These are phyloP conservation scores for Hypanus sabinus DNA, from an alignment of 2,113 vertebrate species.

Conservation along the genomic window DNA sequence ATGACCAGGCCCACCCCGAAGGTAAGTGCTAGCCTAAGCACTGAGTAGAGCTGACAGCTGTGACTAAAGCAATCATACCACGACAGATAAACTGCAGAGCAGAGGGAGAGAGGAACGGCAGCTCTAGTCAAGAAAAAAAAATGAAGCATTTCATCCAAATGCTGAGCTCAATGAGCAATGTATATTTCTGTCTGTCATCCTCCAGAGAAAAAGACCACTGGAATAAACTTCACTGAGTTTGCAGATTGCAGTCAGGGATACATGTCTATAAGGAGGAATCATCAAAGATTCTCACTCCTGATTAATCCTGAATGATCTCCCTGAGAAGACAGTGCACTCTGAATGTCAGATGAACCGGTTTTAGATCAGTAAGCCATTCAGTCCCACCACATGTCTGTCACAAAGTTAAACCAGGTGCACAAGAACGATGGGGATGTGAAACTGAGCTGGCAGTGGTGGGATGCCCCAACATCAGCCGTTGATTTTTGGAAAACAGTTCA, in stretches of 20 bases:
- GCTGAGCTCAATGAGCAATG: not conserved
- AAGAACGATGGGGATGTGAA: not conserved
- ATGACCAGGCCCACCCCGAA: not conserved
- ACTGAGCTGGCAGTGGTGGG: not conserved
- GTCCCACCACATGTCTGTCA: too few species aligned
- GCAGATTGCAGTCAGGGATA: not conserved
- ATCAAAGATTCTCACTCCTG: slow-evolving; percentile 20
- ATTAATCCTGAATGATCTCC: not conserved
- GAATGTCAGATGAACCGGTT: not conserved
- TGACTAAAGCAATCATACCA: not conserved
- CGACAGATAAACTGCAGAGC: not conserved
- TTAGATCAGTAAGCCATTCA: not conserved
- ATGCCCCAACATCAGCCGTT: not conserved
- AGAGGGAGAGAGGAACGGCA: not conserved
- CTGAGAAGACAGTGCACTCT: not conserved
- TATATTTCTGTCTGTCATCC: not conserved
- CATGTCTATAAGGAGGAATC: not conserved
- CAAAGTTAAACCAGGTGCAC: not conserved
- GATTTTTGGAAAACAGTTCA: not conserved
- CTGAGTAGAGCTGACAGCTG: not conserved
- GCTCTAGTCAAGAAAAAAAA: not conserved
- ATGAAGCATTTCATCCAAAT: slow-evolving; percentile 15
- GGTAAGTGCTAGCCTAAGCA: not conserved
- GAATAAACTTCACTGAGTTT: not conserved
- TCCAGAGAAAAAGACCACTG: not conserved